Conservation (phyloP, 2,797 vertebrate genomes). For the Falco naumanni region DNA sequence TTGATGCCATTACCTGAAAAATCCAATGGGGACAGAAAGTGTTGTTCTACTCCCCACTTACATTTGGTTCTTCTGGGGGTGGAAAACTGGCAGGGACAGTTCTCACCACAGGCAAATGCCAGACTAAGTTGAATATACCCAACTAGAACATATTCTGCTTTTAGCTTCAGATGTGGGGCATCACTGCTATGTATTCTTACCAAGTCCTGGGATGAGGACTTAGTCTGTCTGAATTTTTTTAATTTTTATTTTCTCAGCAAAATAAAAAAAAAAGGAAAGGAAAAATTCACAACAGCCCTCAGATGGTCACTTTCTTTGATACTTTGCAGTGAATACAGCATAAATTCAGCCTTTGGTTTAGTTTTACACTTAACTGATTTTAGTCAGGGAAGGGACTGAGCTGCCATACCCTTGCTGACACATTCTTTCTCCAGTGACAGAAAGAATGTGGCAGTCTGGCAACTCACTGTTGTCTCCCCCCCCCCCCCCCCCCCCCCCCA, state of each 20-base stretch:
- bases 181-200: not conserved
- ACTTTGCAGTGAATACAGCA: not conserved
- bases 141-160: not conserved
- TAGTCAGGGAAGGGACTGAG: not conserved
- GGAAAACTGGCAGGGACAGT: not conserved
- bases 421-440: not conserved
- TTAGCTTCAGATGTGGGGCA: not conserved
- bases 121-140: not conserved
- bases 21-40: not conserved
- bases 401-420: constrained; percentile 36
- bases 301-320: not conserved
- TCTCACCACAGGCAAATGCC: not conserved
- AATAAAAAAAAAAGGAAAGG: not conserved
- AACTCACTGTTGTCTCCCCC: not conserved
- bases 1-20: not conserved
- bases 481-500: not conserved
- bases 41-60: not conserved
- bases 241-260: not conserved
- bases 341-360: constrained; percentile 31
- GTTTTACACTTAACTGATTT: constrained; percentile 31
- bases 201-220: not conserved
- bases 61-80: not conserved
- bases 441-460: not conserved
- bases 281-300: not conserved
- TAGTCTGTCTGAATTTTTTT: not conserved